These are phyloP conservation scores for Perdita meconis DNA, from an alignment of 2,888 invertebrate genomes.

Conservation along the genomic window DNA sequence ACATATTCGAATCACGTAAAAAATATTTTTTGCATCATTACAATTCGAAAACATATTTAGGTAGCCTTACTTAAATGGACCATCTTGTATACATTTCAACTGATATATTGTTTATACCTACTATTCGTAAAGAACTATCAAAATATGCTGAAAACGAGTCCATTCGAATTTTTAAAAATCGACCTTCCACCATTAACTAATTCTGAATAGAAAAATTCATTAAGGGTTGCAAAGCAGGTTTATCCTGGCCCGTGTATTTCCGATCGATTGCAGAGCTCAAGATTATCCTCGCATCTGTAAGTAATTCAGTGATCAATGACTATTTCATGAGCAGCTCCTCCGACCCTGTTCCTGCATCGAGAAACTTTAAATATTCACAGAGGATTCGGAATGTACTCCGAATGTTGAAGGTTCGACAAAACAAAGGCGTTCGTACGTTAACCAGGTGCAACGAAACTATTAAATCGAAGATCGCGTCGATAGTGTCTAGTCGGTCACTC, in stretches of 20 bases:
- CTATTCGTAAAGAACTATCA: too few species aligned
- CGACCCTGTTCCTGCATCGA: neutral
- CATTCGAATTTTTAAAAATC: too few species aligned
- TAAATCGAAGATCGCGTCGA: neutral
- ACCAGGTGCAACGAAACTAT: neutral
- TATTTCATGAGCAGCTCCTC: constrained; percentile 1
- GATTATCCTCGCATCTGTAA: neutral
- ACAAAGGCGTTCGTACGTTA: constrained; percentile 9
- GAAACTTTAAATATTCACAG: constrained; percentile 3
- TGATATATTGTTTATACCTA: too few species aligned
- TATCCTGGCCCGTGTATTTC: neutral
- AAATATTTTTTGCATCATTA: too few species aligned
- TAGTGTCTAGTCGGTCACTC: too few species aligned
- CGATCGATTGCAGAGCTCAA: neutral
- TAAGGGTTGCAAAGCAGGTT: neutral
- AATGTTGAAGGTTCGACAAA: constrained; percentile 6
- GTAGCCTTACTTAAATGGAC: too few species aligned
- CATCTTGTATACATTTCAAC: too few species aligned
- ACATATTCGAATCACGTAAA: too few species aligned
- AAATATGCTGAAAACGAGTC: too few species aligned
- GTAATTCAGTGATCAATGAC: neutral
- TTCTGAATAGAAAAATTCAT: neutral
- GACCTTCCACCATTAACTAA: too few species aligned
- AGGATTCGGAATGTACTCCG: neutral
- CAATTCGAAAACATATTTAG: too few species aligned